Conservation (phyloP, 1,140 invertebrate genomes). For the Saccostrea cuccullata region DNA sequence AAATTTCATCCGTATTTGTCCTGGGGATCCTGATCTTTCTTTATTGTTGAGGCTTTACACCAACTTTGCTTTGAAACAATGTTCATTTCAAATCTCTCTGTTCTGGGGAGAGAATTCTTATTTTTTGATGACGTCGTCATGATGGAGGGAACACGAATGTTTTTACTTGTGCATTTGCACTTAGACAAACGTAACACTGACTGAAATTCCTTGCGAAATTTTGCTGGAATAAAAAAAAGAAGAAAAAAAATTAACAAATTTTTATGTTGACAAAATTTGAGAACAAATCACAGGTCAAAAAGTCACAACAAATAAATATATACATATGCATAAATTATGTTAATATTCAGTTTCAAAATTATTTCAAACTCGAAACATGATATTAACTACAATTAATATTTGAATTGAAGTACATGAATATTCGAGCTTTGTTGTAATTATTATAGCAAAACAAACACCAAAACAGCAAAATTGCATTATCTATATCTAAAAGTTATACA, state of each 20-base stretch:
- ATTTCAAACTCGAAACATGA: too few species aligned
- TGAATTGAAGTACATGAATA: too few species aligned
- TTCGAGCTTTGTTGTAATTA: too few species aligned
- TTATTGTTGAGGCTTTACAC: constrained; percentile 18
- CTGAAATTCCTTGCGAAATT: constrained; percentile 47
- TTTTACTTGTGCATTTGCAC: constrained; percentile 16
- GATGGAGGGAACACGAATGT: neutral
- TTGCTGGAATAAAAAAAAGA: constrained; percentile 31
- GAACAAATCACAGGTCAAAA: too few species aligned
- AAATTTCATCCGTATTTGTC: constrained; percentile 37
- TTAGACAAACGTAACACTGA: constrained; percentile 8
- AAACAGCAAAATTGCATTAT: too few species aligned
- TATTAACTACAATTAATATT: too few species aligned
- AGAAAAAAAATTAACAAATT: too few species aligned
- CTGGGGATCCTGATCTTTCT: constrained; percentile 6
- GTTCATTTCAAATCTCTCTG: constrained; percentile 40
- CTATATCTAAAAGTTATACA: too few species aligned
- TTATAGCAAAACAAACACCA: too few species aligned
- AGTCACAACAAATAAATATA: too few species aligned
- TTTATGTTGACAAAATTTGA: neutral
- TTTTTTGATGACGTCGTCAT: constrained; percentile 43
- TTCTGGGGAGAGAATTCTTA: constrained; percentile 41
- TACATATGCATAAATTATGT: too few species aligned
- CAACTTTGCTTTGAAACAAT: constrained; percentile 39
- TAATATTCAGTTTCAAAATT: too few species aligned